Percentiles rank a stretch among this genome's conserved stretches.
Evolutionary conservation across 2,888 invertebrate genomes (phyloP).

Genomic region (Patella depressa): DNA sequence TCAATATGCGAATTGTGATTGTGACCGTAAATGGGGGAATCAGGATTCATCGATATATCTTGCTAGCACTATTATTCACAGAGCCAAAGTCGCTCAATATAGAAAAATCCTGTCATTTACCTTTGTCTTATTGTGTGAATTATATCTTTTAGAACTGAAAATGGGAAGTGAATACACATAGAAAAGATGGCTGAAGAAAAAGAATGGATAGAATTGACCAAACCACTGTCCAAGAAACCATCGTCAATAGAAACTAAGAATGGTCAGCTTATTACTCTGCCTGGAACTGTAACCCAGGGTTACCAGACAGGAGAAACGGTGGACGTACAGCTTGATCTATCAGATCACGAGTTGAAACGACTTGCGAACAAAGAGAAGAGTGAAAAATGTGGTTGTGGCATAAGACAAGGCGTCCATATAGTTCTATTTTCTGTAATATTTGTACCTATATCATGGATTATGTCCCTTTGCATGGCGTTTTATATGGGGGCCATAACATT

Average conservation of each 20-base stretch:
- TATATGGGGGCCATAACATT: constrained; percentile 83
- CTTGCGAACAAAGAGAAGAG: constrained; percentile 73
- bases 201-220: constrained; percentile 37
- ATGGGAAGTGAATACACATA: too few species aligned
- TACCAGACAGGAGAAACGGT: constrained; percentile 44
- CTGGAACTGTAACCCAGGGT: constrained; percentile 79
- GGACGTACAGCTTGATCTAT: constrained; percentile 79
- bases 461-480: constrained; percentile 80
- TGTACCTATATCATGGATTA: constrained; percentile 78
- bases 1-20: too few species aligned
- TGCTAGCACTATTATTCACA: too few species aligned
- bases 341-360: constrained; percentile 80
- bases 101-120: too few species aligned
- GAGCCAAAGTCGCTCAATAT: too few species aligned
- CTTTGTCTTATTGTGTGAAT: too few species aligned
- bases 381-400: constrained; percentile 66
- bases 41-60: too few species aligned
- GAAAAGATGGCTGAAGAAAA: constrained; percentile 23
- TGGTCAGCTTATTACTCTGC: constrained; percentile 73
- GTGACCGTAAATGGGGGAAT: too few species aligned
- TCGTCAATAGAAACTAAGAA: constrained; percentile 23
- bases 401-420: constrained; percentile 78
- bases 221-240: constrained; percentile 30
- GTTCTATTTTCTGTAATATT: constrained; percentile 78
- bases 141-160: too few species aligned